Evolutionary conservation across 1,140 invertebrate species (phyloP), one percentile per base, ranked within the genome.

Genomic region (Drosophila sechellia): DNA sequence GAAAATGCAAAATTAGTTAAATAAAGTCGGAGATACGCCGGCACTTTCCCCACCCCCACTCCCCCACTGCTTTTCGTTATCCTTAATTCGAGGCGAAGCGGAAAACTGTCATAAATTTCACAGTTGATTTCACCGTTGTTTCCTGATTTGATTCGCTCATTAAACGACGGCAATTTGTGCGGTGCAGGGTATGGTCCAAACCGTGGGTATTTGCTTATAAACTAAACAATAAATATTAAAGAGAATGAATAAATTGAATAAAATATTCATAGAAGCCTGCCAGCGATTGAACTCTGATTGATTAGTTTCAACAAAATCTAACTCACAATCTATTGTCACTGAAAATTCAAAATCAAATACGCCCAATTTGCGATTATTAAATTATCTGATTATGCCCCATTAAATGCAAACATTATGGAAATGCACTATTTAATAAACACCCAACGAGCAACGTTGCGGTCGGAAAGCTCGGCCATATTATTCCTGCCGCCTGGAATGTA

Each of bases 51-150:
- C 12, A 42, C 45, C 46, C 10, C 8, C 40, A 15, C 25, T 40
- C 2, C 42, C 27, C 43, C 27, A 27, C 31, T 8, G 6, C 25
- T 1, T 11, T 6, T 20, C 22, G 4, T 31, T 31, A 54, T 46
- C 25, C 17, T 2, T 37, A 54, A 54, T 68, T 54, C 27, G 6
- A 37, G 34, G 22, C 25, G 3, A 25, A 34, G 27, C 43, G 64
- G 68, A 70, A 71, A 71, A 71, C 72, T 55, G 79, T 70, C 83
- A 86, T 89, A 77, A 83, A 89, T 89, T 89, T 89, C 61, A 83
- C 66, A 73, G 79, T 70, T 87, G 83, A 86, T 76, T 86, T 79
- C 69, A 68, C 74, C 39, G 25, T 71, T 73, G 69, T 66, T 74
- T 61, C 58, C 49, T 45, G 37, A 46, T 49, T 55, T 63, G 42